phyloP scores from a whole-genome alignment of 2,888 invertebrate genomes.

The Cetonia aurata region DNA sequence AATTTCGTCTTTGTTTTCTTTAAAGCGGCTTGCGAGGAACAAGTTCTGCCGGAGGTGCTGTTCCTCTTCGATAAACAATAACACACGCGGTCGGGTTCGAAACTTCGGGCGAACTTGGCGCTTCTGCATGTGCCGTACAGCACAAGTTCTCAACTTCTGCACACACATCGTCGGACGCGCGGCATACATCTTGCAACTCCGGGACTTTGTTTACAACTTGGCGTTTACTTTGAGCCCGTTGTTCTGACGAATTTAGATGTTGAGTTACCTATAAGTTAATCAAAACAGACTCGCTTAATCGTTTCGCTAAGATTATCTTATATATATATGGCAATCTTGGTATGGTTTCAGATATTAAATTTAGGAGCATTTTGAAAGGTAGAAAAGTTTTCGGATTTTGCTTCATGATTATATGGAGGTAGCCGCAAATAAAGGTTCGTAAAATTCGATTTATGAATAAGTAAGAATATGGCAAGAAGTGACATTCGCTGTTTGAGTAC shows the following conservation, averaged over 20 bases:
- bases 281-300: conserved; percentile 28
- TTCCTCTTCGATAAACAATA: conserved; percentile 57
- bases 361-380: too few relatives aligned
- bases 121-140: background rate
- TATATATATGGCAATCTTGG: background rate
- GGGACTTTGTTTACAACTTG: conserved; percentile 9
- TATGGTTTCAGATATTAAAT: too few relatives aligned
- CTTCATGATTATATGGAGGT: too few relatives aligned
- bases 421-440: too few relatives aligned
- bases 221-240: background rate
- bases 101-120: conserved; percentile 47
- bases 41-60: conserved; percentile 53
- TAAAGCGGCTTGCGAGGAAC: conserved; percentile 12
- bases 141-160: background rate
- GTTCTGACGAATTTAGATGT: too few relatives aligned
- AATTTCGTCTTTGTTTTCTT: conserved; percentile 39
- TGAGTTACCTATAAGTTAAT: conserved; percentile 7
- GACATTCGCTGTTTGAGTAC: too few relatives aligned
- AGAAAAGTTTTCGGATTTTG: too few relatives aligned
- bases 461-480: too few relatives aligned
- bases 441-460: too few relatives aligned
- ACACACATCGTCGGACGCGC: background rate
- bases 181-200: conserved; percentile 27
- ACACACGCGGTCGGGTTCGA: conserved; percentile 47
- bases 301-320: conserved; percentile 10